These are phyloP conservation scores for Neodiprion lecontei DNA, from an alignment of 1,140 invertebrate genomes.

Conservation along the genomic window DNA sequence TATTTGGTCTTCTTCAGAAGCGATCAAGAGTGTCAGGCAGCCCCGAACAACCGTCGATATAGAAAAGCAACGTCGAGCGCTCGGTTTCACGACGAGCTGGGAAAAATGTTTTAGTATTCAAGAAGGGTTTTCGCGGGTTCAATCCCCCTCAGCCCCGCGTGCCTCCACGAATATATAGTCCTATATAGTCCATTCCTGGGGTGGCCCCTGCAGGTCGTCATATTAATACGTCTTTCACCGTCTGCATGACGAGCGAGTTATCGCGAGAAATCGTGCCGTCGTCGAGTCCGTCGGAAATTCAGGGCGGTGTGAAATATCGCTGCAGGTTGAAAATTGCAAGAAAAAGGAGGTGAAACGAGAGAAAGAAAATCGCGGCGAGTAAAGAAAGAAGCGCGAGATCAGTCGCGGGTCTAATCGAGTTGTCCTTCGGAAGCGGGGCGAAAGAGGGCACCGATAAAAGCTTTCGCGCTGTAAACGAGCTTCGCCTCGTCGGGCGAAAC, in stretches of 20 bases:
- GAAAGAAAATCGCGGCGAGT: not conserved
- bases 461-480: not conserved
- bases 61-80: too few relatives aligned
- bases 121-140: not conserved
- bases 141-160: not conserved
- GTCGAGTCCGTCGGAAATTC: too few relatives aligned
- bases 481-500: not conserved
- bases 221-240: constrained; percentile 4
- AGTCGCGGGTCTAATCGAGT: constrained; percentile 4
- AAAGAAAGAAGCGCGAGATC: not conserved
- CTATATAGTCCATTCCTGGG: not conserved
- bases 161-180: not conserved
- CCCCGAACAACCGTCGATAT: not conserved
- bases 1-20: not conserved
- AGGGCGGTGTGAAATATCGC: too few relatives aligned
- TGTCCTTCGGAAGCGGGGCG: not conserved
- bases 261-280: not conserved
- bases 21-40: not conserved
- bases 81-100: not conserved
- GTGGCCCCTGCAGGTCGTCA: not conserved
- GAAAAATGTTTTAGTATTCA: constrained; percentile 3
- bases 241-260: not conserved
- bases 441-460: not conserved
- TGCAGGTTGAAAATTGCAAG: too few relatives aligned
- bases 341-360: not conserved